Base-by-base conservation (phyloP, 2,113 vertebrate species). In the Hystrix cristata region DNA sequence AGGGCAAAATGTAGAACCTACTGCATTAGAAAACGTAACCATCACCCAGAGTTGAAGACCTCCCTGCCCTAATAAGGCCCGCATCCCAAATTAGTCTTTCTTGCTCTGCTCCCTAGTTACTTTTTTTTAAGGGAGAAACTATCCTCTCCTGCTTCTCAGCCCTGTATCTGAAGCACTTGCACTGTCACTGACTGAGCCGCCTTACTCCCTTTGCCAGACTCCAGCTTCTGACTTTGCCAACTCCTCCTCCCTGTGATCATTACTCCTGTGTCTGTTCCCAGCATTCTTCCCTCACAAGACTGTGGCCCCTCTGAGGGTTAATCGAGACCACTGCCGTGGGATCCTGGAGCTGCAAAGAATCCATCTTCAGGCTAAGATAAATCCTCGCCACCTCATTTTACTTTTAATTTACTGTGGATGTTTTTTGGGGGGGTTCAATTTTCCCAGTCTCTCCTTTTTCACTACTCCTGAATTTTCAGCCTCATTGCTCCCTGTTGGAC, bases 351-450 rank as follows among this genome's bases (percentile, higher is more conserved):
- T 93, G 89, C 65, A 91, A 95, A 97, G 96, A 94, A 97, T 91
- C 81, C 48, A 96, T 90, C 67, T 92, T 93, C 74, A 51, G 18
- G 11, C 12, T 64, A 90, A 83, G 10, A 19, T 71, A 96, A 97
- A 97, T 96, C 95, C 92, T 72, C 87, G 72, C 89, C 96, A 98
- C 95, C 74, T 97, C 96, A 97, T 92, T 98, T 98, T 94, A 91
- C 88, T 97, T 97, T 96, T 94, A 97, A 97, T 82, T 97, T 84
- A 93, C 59, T 92, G 65, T 84, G 34, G 18, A 0, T 57, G 9
- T 60, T 53, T 71, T 55, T 81, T 3, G 5, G 38, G 38, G 38
- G 38, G 38, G 82, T 95, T 94, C 90, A 67, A 27, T 97, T 89
- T 97, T 78, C 84, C 97, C 84, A 97, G 94, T 85, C 62, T 96